Percentiles rank a stretch among this genome's conserved stretches.
Evolutionary conservation across 2,888 invertebrate genomes (phyloP).

Genomic region (Microplitis manilae): DNA sequence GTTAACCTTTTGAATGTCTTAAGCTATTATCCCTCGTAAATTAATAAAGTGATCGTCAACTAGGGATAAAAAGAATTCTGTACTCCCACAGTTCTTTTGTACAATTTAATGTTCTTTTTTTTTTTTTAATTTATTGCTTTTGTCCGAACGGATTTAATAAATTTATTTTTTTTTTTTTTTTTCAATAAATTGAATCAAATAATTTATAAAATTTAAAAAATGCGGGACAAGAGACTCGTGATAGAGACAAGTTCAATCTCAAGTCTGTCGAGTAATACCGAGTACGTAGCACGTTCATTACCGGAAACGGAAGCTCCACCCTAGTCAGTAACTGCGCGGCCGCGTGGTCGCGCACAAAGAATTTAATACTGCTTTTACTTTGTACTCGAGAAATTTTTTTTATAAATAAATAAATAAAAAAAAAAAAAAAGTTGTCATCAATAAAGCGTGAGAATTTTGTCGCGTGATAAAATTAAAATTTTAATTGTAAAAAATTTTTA

Average conservation of each 20-base stretch:
- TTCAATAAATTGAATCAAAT: background rate
- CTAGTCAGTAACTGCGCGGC: conserved; percentile 52
- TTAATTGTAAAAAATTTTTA: no score
- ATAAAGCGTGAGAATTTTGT: no score
- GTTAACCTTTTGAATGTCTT: conserved; percentile 34
- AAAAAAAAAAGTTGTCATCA: background rate
- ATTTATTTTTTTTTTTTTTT: no score
- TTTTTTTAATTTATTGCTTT: background rate
- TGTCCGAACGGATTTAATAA: no score
- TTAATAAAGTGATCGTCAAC: conserved; percentile 66
- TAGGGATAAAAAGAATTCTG: conserved; percentile 39
- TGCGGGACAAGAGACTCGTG: background rate
- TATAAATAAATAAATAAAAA: background rate
- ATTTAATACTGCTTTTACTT: conserved; percentile 10
- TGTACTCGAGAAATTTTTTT: background rate
- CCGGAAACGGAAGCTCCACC: conserved; percentile 70
- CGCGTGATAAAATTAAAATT: no score
- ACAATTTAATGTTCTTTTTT: background rate
- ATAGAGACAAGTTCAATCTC: background rate
- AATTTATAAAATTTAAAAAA: background rate
- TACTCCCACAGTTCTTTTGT: conserved; percentile 10
- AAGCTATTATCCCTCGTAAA: conserved; percentile 61
- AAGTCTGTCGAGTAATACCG: conserved; percentile 4
- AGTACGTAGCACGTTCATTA: conserved; percentile 61
- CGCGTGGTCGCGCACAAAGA: conserved; percentile 40